A percentile compares a stretch with the other conserved stretches of the same genome.
phyloP scores from a whole-genome alignment of 2,888 invertebrate genomes.

The Hyposoter dolosus region DNA sequence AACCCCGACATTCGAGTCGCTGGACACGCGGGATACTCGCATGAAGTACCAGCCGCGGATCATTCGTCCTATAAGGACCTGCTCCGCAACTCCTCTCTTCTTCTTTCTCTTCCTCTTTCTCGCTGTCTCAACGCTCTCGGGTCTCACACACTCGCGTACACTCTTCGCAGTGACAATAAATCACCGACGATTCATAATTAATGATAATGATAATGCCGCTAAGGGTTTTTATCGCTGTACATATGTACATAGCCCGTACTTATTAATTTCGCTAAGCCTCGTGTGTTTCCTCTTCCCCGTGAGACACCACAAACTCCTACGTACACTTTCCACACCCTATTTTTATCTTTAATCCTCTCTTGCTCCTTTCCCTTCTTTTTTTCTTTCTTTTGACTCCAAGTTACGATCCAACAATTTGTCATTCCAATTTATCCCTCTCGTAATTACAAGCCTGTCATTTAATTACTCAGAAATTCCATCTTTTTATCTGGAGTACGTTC shows the following conservation, averaged over 20 bases:
- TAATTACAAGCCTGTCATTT: conserved; percentile 43
- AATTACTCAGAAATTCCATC: conserved; percentile 25
- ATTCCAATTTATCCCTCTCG: conserved; percentile 42
- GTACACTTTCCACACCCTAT: conserved; percentile 35
- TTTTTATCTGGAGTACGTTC: conserved; percentile 20
- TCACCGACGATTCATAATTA: conserved; percentile 77
- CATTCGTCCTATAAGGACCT: conserved; percentile 53
- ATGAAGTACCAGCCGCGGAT: conserved; percentile 54
- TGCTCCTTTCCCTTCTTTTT: neutral
- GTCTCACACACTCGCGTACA: conserved; percentile 22
- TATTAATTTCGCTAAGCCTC: conserved; percentile 84
- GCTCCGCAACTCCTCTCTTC: neutral
- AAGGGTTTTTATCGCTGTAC: conserved; percentile 82
- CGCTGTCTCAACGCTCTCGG: conserved; percentile 28
- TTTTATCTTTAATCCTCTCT: conserved; percentile 11
- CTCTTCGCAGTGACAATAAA: conserved; percentile 75
- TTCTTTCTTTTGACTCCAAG: neutral
- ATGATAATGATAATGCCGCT: conserved; percentile 77
- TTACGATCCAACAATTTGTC: conserved; percentile 4
- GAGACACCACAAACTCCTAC: conserved; percentile 56
- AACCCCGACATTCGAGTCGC: neutral
- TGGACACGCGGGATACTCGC: conserved; percentile 35
- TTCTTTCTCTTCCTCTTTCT: conserved; percentile 4
- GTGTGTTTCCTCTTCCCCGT: conserved; percentile 72
- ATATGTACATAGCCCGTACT: conserved; percentile 85